Evolutionary conservation across 2,797 vertebrate species (phyloP), one percentile per base, ranked within the genome.

Genomic region (Ciconia nigra): DNA sequence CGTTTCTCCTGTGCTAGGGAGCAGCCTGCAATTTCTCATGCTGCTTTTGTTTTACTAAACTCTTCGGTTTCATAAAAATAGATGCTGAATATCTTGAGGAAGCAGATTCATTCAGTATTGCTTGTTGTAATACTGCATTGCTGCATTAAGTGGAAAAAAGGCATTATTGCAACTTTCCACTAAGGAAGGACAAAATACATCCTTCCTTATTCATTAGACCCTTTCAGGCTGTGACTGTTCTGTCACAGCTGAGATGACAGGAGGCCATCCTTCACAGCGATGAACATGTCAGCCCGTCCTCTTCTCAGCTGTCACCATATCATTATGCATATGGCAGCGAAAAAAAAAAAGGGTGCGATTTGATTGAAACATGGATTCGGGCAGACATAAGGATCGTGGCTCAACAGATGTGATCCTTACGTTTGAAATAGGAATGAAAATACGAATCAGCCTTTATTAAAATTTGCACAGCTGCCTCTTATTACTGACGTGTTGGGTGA

Each of bases 401-500:
- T 95, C 92, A 93, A 91, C 52, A 94, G 83, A 92, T 96, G 76
- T 55, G 49, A 93, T 74, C 42, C 82, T 95, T 94, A 35, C 2
- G 0, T 76, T 97, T 91, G 94, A 96, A 91, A 85, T 1, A 17
- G 52, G 69, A 91, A 46, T 67, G 58, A 57, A 97, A 96, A 81
- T 33, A 77, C 11, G 33, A 81, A 80, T 92, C 52, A 62, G 58
- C 16, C 39, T 89, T 74, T 88, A 49, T 73, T 85, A 89, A 89
- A 87, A 69, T 91, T 93, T 96, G 55, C 57, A 65, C 59, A 90
- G 61, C 67, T 96, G 76, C 70, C 33, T 18, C 47, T 59, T 6
- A 4, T 41, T 77, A 33, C 65, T 57, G 14, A 3, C 4, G 5
- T 5, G 20, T 29, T 54, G 65, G 61, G 67, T 47, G 80, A 3